Evolutionary conservation across 2,113 vertebrate species (phyloP).

Genomic region (Indri indri): DNA sequence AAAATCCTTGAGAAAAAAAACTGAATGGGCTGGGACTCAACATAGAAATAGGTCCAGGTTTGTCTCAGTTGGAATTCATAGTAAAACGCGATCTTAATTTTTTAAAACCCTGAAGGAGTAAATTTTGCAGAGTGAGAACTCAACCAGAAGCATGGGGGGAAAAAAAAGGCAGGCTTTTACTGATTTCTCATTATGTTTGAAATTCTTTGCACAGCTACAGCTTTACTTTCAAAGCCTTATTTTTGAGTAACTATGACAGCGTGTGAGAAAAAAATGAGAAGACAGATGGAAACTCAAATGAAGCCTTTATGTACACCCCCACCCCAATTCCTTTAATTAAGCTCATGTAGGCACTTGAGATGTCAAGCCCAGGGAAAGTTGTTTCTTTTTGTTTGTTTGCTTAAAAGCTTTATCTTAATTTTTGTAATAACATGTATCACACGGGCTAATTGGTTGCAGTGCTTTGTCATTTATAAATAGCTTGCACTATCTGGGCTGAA

Average conservation of each 20-base stretch:
- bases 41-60: neutral
- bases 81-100: conserved; percentile 17
- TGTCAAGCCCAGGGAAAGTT: neutral
- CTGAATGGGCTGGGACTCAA: neutral
- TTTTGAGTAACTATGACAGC: neutral
- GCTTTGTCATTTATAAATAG: conserved; percentile 50
- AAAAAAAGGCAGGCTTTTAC: neutral
- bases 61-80: neutral
- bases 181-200: conserved; percentile 2
- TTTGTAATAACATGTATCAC: conserved; percentile 22
- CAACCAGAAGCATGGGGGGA: neutral
- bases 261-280: neutral
- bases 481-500: neutral
- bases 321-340: conserved; percentile 9
- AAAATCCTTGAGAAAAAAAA: conserved; percentile 39
- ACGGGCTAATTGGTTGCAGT: conserved; percentile 13
- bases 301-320: neutral
- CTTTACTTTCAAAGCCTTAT: neutral
- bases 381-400: neutral
- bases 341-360: neutral
- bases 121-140: neutral
- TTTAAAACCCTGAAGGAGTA: neutral
- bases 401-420: conserved; percentile 1
- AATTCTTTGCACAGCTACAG: conserved; percentile 31
- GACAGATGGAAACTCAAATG: neutral